phyloP scores from a whole-genome alignment of 2,888 invertebrate species.

The Mesoligia furuncula region DNA sequence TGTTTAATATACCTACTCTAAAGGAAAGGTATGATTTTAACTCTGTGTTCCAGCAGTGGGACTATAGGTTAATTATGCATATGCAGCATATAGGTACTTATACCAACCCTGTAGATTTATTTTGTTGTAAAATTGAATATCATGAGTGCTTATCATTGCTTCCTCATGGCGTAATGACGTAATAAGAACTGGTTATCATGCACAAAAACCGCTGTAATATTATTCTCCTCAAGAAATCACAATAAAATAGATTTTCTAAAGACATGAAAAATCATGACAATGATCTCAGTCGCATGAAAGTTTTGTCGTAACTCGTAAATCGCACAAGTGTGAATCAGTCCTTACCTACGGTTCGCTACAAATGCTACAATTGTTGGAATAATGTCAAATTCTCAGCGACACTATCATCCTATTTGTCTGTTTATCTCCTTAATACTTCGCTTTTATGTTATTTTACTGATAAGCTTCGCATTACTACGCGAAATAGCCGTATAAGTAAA shows the following conservation, averaged over 20 bases:
- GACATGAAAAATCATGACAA: neutral
- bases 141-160: too few relatives aligned
- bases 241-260: too few relatives aligned
- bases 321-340: constrained; percentile 9
- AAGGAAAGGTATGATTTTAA: neutral
- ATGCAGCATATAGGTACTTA: too few relatives aligned
- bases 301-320: neutral
- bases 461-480: constrained; percentile 25
- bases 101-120: too few relatives aligned
- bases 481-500: constrained; percentile 27
- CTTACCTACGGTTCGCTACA: constrained; percentile 30
- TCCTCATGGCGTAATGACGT: too few relatives aligned
- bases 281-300: neutral
- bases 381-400: constrained; percentile 38
- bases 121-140: too few relatives aligned
- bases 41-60: too few relatives aligned
- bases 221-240: neutral
- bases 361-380: constrained; percentile 28
- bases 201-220: too few relatives aligned
- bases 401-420: constrained; percentile 14
- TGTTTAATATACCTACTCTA: neutral
- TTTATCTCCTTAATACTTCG: constrained; percentile 28
- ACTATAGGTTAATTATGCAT: too few relatives aligned
- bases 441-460: constrained; percentile 39
- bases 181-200: too few relatives aligned